Percentiles rank a stretch among this genome's conserved stretches.
Evolutionary conservation across 2,888 invertebrate genomes (phyloP).

Genomic region (Sarcophaga caerulescens): DNA sequence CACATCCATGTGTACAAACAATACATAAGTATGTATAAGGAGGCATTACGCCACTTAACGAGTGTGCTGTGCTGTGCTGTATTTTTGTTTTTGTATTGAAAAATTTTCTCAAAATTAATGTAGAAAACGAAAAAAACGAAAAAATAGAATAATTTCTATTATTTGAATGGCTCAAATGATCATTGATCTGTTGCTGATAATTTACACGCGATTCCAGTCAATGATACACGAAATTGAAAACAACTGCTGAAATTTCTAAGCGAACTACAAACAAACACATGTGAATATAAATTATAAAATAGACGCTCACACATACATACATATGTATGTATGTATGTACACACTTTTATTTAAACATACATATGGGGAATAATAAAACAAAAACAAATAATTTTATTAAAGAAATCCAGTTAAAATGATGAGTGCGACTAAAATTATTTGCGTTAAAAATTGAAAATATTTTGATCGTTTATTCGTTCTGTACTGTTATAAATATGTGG

Average conservation of each 20-base stretch:
- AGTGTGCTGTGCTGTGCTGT: conserved; percentile 27
- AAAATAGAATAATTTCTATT: not conserved
- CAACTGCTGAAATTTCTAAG: conserved; percentile 62
- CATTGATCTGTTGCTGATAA: conserved; percentile 52
- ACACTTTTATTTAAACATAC: not conserved
- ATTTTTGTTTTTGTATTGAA: not conserved
- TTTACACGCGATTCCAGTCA: conserved; percentile 62
- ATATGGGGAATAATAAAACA: not conserved
- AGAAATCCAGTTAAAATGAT: conserved; percentile 48
- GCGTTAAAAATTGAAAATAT: conserved; percentile 67
- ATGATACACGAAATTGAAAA: conserved; percentile 56
- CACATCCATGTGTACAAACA: too few species aligned
- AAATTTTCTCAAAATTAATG: conserved; percentile 18
- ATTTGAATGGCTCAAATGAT: not conserved
- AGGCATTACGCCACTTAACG: too few species aligned
- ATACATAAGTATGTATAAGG: too few species aligned
- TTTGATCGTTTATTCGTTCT: conserved; percentile 43
- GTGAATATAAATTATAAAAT: too few species aligned
- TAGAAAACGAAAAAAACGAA: conserved; percentile 15
- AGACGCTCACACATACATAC: too few species aligned
- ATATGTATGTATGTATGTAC: too few species aligned
- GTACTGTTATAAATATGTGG: conserved; percentile 3
- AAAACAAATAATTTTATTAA: not conserved
- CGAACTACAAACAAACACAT: not conserved
- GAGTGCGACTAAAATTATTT: conserved; percentile 56